These are phyloP conservation scores for Chloropsis cyanopogon DNA, from an alignment of 2,113 vertebrate genomes.

Conservation along the genomic window DNA sequence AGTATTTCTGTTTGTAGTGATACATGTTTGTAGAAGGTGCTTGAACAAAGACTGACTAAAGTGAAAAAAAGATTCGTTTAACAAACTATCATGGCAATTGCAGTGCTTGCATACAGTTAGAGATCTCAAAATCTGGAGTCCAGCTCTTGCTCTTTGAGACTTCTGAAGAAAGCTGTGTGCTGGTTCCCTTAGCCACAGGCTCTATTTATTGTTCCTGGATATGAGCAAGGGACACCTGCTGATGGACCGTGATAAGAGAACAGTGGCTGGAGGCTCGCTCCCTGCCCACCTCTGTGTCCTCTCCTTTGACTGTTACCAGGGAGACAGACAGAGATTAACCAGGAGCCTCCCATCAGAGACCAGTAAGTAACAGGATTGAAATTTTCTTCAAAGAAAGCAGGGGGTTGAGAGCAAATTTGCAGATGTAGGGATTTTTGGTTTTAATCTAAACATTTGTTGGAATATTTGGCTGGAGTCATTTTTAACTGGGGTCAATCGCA, in stretches of 20 bases:
- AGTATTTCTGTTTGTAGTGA: not conserved
- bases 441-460: conserved; percentile 12
- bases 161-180: not conserved
- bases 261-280: not conserved
- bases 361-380: not conserved
- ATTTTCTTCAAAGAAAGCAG: conserved; percentile 44
- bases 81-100: not conserved
- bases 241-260: conserved; percentile 48
- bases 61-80: not conserved
- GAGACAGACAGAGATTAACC: conserved; percentile 63
- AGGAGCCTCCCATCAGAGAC: conserved; percentile 26
- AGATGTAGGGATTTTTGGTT: not conserved
- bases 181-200: not conserved
- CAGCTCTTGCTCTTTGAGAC: not conserved
- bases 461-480: not conserved
- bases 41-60: not conserved
- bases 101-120: not conserved
- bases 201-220: conserved; percentile 37
- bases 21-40: not conserved
- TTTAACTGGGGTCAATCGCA: not conserved
- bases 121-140: not conserved
- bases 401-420: not conserved
- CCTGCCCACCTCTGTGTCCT: not conserved
- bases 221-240: conserved; percentile 34
- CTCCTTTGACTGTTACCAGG: conserved; percentile 32